Base-by-base conservation (phyloP, 2,888 invertebrate species). In the Monopis laevigella region DNA sequence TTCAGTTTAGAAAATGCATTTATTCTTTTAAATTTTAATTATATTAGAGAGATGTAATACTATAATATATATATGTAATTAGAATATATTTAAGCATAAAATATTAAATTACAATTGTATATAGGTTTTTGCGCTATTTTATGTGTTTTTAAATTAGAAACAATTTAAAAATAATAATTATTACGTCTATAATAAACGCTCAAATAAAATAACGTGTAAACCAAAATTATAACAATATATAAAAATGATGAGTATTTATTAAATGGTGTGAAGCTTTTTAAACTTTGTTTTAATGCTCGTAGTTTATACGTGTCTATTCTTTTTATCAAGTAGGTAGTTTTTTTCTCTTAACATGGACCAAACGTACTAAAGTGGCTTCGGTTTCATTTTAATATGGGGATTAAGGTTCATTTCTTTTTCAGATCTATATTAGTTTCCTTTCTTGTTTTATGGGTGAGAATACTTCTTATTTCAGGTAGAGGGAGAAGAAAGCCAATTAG, bases 401-500 rank as follows among this genome's bases (percentile, higher is more conserved):
- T 5, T 36, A 36, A 36, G 36, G 36, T 21, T 36, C 36, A 36
- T 17, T 29, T 29, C 8, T 11, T 11, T 29, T n/a, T 11, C 5
- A 10, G 12, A 11, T 14, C 28, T 39, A 56, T 54, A 50, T 46
- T 47, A n/a, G n/a, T n/a, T n/a, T 53, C 55, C 62, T 60, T 66
- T 69, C 68, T 69, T 47, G 69, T 68, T 73, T 67, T 71, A 81
- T 72, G 81, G 81, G 80, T 75, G 73, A 81, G 81, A 74, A 62
- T 56, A 69, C 70, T 72, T 82, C 77, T 80, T 65, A 72, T 82
- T 82, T 75, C 82, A 82, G 82, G 80, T 77, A 69, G 70, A 71
- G 71, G 81, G 72, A 64, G 81, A 82, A 71, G 81, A 82, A 60
- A 68, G 70, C 62, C 65, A 74, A 62, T 71, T 81, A 77, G 80